These are phyloP conservation scores for Euphonia xanthogaster DNA, from an alignment of 2,797 vertebrate species.

Conservation along the genomic window DNA sequence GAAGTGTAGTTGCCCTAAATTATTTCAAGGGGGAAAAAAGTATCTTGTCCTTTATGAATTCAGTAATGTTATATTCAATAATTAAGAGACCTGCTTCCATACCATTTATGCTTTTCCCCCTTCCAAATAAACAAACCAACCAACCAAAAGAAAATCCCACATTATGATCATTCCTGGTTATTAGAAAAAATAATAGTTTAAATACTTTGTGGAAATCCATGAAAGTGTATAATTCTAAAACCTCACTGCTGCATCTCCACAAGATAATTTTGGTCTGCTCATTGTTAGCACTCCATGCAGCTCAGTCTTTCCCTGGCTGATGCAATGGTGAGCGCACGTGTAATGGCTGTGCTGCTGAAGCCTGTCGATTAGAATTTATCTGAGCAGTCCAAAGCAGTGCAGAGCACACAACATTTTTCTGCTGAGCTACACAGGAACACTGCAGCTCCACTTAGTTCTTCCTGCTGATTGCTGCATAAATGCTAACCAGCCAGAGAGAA, in stretches of 20 bases:
- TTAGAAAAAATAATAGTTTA: not conserved
- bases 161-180: not conserved
- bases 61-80: not conserved
- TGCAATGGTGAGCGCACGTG: not conserved
- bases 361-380: not conserved
- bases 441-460: not conserved
- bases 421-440: constrained; percentile 16
- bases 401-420: constrained; percentile 6
- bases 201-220: not conserved
- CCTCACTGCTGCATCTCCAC: not conserved
- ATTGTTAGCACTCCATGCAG: not conserved
- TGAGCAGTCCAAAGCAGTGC: not conserved
- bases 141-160: not conserved
- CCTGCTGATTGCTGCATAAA: not conserved
- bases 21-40: not conserved
- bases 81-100: not conserved
- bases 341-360: not conserved
- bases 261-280: not conserved
- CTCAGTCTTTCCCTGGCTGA: not conserved
- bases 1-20: not conserved
- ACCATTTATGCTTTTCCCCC: not conserved
- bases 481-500: not conserved
- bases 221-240: not conserved
- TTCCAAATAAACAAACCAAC: not conserved
- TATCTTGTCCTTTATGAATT: not conserved